Evolutionary conservation across 2,888 invertebrate genomes (phyloP).

Genomic region (Caenorhabditis imperialis): DNA sequence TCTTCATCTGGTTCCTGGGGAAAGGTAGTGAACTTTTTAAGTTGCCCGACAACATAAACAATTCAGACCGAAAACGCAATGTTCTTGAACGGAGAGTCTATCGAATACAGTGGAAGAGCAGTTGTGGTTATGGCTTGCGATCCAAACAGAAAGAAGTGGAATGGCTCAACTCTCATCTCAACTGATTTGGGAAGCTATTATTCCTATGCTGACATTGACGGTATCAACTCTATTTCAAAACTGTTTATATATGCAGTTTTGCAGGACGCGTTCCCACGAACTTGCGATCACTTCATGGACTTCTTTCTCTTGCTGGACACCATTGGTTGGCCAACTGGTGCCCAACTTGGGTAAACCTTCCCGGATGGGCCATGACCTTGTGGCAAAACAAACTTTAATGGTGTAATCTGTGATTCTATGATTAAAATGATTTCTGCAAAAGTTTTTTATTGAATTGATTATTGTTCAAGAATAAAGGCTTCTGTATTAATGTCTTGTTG

Average conservation of each 20-base stretch:
- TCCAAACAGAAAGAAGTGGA: conserved; percentile 25
- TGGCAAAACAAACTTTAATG: conserved; percentile 59
- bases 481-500: too few relatives aligned
- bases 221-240: too few relatives aligned
- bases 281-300: conserved; percentile 49
- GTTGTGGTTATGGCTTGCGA: conserved; percentile 49
- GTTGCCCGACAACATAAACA: too few relatives aligned
- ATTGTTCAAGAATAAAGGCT: too few relatives aligned
- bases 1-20: conserved; percentile 51
- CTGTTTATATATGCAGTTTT: too few relatives aligned
- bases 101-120: conserved; percentile 55
- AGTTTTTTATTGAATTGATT: too few relatives aligned
- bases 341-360: conserved; percentile 51
- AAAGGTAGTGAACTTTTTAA: too few relatives aligned
- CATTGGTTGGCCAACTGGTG: conserved; percentile 44
- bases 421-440: too few relatives aligned
- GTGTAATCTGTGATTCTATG: too few relatives aligned
- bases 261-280: conserved; percentile 55
- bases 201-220: conserved; percentile 51
- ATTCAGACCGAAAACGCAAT: conserved; percentile 57
- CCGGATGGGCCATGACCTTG: conserved; percentile 57
- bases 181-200: conserved; percentile 56
- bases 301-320: conserved; percentile 48
- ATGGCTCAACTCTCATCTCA: conserved; percentile 47
- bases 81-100: conserved; percentile 58